Percentiles rank a stretch among this genome's conserved stretches.
Conservation (phyloP, 2,888 invertebrate species). For the Oscheius myriophilus region DNA sequence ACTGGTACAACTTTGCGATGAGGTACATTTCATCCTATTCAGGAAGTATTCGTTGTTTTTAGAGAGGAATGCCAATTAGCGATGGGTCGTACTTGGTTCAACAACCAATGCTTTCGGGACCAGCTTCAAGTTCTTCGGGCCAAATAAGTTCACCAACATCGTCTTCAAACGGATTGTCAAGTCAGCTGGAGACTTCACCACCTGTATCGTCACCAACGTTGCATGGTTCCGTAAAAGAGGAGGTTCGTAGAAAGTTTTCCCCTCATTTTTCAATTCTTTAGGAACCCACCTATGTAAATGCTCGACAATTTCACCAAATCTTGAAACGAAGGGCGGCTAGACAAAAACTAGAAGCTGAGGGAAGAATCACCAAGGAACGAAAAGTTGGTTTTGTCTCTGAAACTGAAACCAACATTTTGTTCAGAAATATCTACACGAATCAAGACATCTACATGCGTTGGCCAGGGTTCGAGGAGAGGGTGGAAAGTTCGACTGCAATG, state of each 20-base stretch:
- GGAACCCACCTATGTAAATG: constrained; percentile 96
- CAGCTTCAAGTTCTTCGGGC: neutral
- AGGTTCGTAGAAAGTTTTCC: neutral
- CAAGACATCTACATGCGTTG: constrained; percentile 56
- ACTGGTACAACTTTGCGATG: no score
- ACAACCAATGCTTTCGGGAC: neutral
- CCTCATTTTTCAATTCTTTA: no score
- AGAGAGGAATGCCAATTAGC: neutral
- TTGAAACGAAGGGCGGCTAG: constrained; percentile 91
- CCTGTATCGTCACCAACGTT: no score
- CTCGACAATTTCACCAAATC: constrained; percentile 95
- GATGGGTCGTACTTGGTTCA: neutral
- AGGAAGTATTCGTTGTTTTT: neutral
- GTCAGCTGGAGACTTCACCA: no score
- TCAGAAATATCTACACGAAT: constrained; percentile 62
- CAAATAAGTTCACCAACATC: no score
- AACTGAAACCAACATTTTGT: constrained; percentile 19
- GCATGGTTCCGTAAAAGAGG: no score
- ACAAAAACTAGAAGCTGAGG: constrained; percentile 91
- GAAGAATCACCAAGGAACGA: constrained; percentile 86
- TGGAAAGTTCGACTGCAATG: constrained; percentile 46
- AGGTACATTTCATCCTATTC: no score
- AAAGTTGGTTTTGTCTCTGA: constrained; percentile 3
- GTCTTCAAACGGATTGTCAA: no score
- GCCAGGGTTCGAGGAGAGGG: constrained; percentile 54